Evolutionary conservation across 2,113 vertebrate species (phyloP), one percentile per base, ranked within the genome.

Genomic region (Lethenteron camtschaticum): DNA sequence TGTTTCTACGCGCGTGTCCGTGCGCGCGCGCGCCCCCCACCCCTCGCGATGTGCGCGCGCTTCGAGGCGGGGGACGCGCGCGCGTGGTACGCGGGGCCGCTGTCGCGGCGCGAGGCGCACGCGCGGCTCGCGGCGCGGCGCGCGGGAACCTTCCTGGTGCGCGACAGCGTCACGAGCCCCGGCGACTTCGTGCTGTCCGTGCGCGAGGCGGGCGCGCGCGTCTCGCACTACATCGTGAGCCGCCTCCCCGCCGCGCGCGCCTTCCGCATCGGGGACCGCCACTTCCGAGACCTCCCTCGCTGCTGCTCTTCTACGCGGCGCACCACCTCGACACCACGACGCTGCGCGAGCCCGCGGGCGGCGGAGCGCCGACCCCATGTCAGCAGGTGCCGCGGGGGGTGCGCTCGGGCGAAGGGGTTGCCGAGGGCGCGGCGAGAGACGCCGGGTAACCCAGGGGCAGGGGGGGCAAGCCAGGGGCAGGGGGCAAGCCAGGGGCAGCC

Each of bases 121-220:
- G 63, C 63, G 9, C 63, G 63, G n/a, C 10, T 66, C n/a, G n/a
- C n/a, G 63, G 63, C n/a, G n/a, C 63, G n/a, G n/a, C 63, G 63
- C 20, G 63, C n/a, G 63, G 63, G 63, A 9, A 66, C 63, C 63
- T 66, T 66, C 63, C 20, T 66, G 10, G 63, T 66, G 63, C 63
- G 63, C n/a, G 63, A 66, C 63, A 66, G 63, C 63, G 63, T 66
- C n/a, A 66, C 63, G 63, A 16, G 63, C 20, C 63, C 63, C 9
- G 63, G 63, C n/a, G 63, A 66, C 63, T 66, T 16, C 63, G 63
- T 66, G 63, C 63, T 66, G 63, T 66, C 63, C 63, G 63, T 66
- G 63, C n/a, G 63, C 63, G 63, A 66, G 63, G 20, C n/a, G n/a
- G 41, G 41, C 41, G 41, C 41, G 41, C 41, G 41, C 41, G 63